Conservation (phyloP, 2,797 vertebrate species). For the Centropyge bicolor region DNA sequence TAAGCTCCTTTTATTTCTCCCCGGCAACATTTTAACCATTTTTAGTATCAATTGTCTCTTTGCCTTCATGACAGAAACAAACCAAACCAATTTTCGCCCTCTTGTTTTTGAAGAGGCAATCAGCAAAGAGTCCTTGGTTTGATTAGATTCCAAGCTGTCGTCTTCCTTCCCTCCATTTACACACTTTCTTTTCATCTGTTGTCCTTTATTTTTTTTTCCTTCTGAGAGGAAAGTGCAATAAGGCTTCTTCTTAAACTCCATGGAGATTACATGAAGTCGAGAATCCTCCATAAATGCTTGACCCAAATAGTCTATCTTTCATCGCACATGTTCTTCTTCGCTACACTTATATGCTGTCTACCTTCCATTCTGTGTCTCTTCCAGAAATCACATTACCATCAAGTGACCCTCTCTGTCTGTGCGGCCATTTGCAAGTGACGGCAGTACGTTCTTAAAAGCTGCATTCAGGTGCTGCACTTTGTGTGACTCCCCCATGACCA, state of each 20-base stretch:
- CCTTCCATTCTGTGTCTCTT: conserved; percentile 21
- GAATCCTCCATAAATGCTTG: conserved; percentile 55
- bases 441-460: conserved; percentile 6
- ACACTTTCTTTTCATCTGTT: conserved; percentile 45
- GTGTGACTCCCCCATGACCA: conserved; percentile 3
- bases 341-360: conserved; percentile 21
- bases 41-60: conserved; percentile 73
- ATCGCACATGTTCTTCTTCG: conserved; percentile 26
- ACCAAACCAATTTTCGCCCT: conserved; percentile 79
- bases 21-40: conserved; percentile 75
- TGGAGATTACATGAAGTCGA: conserved; percentile 53
- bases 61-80: conserved; percentile 78
- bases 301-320: conserved; percentile 55
- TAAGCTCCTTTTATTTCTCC: conserved; percentile 74
- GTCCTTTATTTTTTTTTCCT: conserved; percentile 20
- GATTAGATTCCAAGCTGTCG: conserved; percentile 75
- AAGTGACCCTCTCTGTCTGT: conserved; percentile 5
- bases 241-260: conserved; percentile 52
- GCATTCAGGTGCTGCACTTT: conserved; percentile 5
- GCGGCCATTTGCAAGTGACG: conserved; percentile 3
- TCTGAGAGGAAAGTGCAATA: conserved; percentile 44
- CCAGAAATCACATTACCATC: conserved; percentile 36
- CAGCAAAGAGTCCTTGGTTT: conserved; percentile 79
- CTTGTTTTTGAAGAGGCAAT: conserved; percentile 82
- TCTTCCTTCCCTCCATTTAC: conserved; percentile 59